Conservation (phyloP, 2,888 invertebrate genomes). For the Scaptomyza cyrtandrae region DNA sequence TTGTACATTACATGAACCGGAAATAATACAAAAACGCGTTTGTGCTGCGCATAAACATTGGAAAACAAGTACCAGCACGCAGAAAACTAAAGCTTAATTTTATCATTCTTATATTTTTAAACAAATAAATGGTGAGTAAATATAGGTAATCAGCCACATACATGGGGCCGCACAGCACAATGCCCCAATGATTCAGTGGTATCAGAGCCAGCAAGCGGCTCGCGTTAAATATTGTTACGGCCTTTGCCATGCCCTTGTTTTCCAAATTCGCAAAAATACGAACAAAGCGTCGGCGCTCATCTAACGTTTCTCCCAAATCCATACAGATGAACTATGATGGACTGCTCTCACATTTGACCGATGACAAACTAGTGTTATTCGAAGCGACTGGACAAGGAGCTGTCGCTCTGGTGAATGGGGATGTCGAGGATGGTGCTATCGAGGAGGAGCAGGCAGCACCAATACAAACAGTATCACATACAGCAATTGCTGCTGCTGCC, state of each 20-base stretch:
- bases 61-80: constrained; percentile 45
- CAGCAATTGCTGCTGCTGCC: constrained; percentile 29
- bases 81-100: constrained; percentile 69
- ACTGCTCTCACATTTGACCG: constrained; percentile 82
- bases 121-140: constrained; percentile 81
- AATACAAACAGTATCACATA: constrained; percentile 74
- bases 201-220: constrained; percentile 50
- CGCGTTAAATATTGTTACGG: constrained; percentile 28
- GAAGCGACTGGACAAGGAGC: constrained; percentile 48
- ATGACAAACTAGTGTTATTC: constrained; percentile 80
- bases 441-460: constrained; percentile 81
- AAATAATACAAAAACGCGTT: background rate
- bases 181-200: constrained; percentile 60
- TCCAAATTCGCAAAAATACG: constrained; percentile 63
- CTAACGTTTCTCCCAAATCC: constrained; percentile 37
- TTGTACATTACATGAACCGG: background rate
- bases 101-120: constrained; percentile 75
- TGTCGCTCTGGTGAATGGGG: constrained; percentile 23
- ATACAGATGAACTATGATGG: constrained; percentile 84
- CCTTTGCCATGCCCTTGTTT: constrained; percentile 59
- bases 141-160: constrained; percentile 68
- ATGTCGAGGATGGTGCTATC: constrained; percentile 68
- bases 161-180: constrained; percentile 25
- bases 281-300: constrained; percentile 63
- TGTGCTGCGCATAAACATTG: constrained; percentile 39